Evolutionary conservation across 1,140 invertebrate genomes (phyloP).

Genomic region (Lasioglossum albipes): DNA sequence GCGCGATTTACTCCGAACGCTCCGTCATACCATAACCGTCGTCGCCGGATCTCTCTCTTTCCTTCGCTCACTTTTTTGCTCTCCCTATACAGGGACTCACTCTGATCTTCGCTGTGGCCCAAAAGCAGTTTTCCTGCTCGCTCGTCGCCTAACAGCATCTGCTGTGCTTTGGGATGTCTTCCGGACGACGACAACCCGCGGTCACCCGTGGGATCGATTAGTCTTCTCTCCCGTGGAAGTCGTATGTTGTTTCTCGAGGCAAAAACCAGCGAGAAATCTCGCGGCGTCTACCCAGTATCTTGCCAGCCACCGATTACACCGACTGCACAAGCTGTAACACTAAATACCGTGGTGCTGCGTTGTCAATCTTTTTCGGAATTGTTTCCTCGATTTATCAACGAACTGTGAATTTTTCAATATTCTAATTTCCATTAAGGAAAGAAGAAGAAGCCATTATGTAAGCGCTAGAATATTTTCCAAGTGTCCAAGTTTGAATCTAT

Average conservation of each 20-base stretch:
- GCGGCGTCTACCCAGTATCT: not conserved
- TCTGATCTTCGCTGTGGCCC: not conserved
- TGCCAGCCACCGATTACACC: not conserved
- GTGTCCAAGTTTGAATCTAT: too few species aligned
- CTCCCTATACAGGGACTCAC: not conserved
- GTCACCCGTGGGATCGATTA: constrained; percentile 62
- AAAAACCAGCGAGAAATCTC: constrained; percentile 43
- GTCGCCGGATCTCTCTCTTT: constrained; percentile 7
- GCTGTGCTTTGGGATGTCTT: constrained; percentile 49
- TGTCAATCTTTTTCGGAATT: too few species aligned
- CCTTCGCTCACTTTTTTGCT: not conserved
- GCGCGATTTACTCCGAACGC: constrained; percentile 57
- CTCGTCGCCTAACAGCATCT: constrained; percentile 55
- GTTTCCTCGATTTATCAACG: too few species aligned
- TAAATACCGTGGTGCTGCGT: too few species aligned
- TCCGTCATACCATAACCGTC: constrained; percentile 32
- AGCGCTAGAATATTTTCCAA: too few species aligned
- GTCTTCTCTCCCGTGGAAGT: constrained; percentile 37
- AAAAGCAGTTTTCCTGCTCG: constrained; percentile 62
- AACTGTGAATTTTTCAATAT: too few species aligned
- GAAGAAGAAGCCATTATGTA: too few species aligned
- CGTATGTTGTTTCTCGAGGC: constrained; percentile 29
- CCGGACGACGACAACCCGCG: constrained; percentile 44
- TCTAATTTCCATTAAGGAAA: too few species aligned
- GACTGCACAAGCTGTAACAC: too few species aligned